Percentiles rank a stretch among this genome's conserved stretches.
Evolutionary conservation across 2,797 vertebrate genomes (phyloP).

Genomic region (Petrocephalus sullivani): DNA sequence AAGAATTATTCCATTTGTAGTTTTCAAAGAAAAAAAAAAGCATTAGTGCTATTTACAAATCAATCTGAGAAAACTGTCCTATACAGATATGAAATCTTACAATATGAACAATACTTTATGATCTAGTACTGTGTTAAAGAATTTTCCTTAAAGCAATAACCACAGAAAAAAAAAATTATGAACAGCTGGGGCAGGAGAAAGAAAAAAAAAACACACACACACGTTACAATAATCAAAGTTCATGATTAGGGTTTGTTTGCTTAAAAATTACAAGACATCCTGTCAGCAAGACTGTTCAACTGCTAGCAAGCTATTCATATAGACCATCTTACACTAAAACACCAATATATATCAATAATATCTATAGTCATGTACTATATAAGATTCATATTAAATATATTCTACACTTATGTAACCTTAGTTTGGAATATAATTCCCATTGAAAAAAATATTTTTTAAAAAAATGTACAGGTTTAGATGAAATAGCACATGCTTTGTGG

Average conservation of each 20-base stretch:
- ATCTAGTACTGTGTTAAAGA: conserved; percentile 86
- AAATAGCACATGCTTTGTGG: conserved; percentile 86
- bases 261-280: conserved; percentile 69
- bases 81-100: conserved; percentile 96
- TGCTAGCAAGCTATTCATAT: conserved; percentile 80
- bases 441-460: conserved; percentile 77
- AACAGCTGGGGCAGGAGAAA: conserved; percentile 56
- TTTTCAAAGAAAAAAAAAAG: conserved; percentile 72
- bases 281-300: conserved; percentile 75
- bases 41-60: conserved; percentile 98
- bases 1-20: conserved; percentile 88
- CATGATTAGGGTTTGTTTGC: conserved; percentile 64
- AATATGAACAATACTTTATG: conserved; percentile 89
- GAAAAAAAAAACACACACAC: conserved; percentile 35
- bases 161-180: conserved; percentile 72
- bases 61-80: conserved; percentile 89
- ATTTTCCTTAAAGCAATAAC: conserved; percentile 73
- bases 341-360: conserved; percentile 87
- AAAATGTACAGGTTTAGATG: conserved; percentile 73
- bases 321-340: conserved; percentile 84
- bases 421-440: conserved; percentile 82
- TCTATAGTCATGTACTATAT: conserved; percentile 89
- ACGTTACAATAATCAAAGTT: conserved; percentile 56
- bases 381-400: conserved; percentile 99
- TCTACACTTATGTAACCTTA: conserved; percentile 90